Base-by-base conservation (phyloP, 2,113 vertebrate genomes). In the Hystrix brachyura region DNA sequence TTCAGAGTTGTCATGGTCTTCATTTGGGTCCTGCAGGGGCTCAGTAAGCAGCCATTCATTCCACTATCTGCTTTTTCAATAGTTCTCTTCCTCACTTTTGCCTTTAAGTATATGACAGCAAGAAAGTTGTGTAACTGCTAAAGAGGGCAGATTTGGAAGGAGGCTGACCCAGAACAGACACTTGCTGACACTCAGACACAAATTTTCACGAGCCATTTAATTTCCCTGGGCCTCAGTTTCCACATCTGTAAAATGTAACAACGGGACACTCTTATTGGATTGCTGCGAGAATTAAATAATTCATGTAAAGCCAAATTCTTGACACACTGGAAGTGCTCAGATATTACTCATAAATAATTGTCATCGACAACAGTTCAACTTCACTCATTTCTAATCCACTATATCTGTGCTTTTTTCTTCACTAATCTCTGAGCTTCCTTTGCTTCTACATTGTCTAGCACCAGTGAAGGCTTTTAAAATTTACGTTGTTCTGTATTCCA, bases 401-500 rank as follows among this genome's bases (percentile, higher is more conserved):
- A 38, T 46, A 55, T 23, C 43, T 62, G 53, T 21, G 74, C 17
- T 88, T 51, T 65, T 85, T 89, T 23, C 57, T 84, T 71, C 62
- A 43, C 29, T 94, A 74, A 46, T 74, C 34, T 72, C 55, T 78
- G 69, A 80, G 67, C 18, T 60, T 76, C 80, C 34, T 82, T 71
- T 59, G 38, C 10, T 7, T 92, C 76, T 34, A 25, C 3, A 17
- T 79, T 67, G 65, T 69, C 84, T 69, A 92, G 85, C 34, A 90
- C 57, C 29, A 21, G 32, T 17, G 59, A 78, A 87, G n/a, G 5
- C 59, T 87, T 96, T 46, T 55, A 55, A 83, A 91, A 64, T 53
- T 82, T 94, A 18, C 1, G 21, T 53, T 80, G 65, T 55, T 97
- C 71, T 72, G 29, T 21, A 81, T 93, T 87, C 80, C 78, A 38